Base-by-base conservation (phyloP, 1,140 invertebrate species). In the Teleogryllus occipitalis region DNA sequence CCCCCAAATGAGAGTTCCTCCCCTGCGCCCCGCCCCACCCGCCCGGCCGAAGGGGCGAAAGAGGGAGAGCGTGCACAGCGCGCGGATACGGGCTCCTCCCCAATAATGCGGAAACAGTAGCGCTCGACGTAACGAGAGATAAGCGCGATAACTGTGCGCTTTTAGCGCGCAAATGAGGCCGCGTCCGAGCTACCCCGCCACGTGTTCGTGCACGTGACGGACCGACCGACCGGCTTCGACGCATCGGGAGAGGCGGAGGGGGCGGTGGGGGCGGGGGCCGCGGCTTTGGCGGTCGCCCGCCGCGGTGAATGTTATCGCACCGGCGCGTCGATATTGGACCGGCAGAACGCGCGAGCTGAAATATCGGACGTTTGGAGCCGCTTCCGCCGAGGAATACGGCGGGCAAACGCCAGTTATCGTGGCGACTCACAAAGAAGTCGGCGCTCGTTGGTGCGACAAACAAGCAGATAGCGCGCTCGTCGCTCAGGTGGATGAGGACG, bases 101-200 rank as follows among this genome's bases (percentile, higher is more conserved):
- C 54, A 65, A 65, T 65, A 65, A 65, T 65, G 54, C 54, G 54
- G 54, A 65, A 65, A 65, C 54, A 65, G 54, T 65, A 65, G 54
- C 54, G 10, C 54, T 10, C 18, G 54, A 65, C 54, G 54, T 65
- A 65, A 65, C 54, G 54, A 65, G 54, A 65, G 54, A 65, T 65
- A 65, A 65, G 54, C 10, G 54, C 54, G 54, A 65, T 65, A 65
- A 65, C 54, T 10, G 10, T 10, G 54, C 10, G 54, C 10, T 65
- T 65, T 65, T 65, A 65, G 54, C 54, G 54, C 54, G 54, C 54
- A 18, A 65, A 65, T 65, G 54, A 65, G 54, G 54, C 18, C 54
- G 54, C 54, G 54, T 65, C 18, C 54, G 10, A 65, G 18, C 54
- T 18, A 65, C 18, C 54, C 54, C 10, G 10, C 10, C 18, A 65